phyloP scores from a whole-genome alignment of 2,797 vertebrate genomes.

The Eulemur mongoz region DNA sequence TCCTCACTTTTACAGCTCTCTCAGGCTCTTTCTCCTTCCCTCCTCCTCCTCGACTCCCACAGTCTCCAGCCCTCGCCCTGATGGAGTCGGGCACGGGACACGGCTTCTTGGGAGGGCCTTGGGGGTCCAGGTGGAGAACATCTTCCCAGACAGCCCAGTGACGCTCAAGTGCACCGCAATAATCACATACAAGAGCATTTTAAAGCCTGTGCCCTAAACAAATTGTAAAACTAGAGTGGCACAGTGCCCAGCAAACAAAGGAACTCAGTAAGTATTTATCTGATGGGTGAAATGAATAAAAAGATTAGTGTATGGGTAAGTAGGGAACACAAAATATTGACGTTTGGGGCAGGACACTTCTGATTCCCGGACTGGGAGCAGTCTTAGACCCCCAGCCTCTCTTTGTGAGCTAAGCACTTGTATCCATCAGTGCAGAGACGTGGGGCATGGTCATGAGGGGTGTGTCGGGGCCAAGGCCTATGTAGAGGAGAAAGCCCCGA shows the following conservation, averaged over 20 bases:
- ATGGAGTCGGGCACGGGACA: neutral
- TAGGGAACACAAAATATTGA: neutral
- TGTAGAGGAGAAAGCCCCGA: neutral
- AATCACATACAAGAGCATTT: neutral
- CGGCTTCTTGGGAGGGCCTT: neutral
- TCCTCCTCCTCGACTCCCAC: conserved; percentile 63
- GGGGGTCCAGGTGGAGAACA: neutral
- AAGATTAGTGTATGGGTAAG: neutral
- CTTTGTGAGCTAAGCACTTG: neutral
- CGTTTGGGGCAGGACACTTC: neutral
- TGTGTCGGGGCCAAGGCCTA: neutral
- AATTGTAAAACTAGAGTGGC: neutral
- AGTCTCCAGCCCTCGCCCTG: neutral
- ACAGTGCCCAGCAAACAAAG: neutral
- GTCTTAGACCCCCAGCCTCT: neutral
- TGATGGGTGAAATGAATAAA: neutral
- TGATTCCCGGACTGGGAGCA: neutral
- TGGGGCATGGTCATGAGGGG: neutral
- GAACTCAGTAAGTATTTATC: neutral
- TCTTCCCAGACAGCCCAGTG: neutral
- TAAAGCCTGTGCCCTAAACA: neutral
- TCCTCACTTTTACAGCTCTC: conserved; percentile 67
- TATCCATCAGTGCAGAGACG: accelerated
- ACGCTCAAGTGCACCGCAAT: neutral
- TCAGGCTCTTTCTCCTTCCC: conserved; percentile 54